phyloP scores from a whole-genome alignment of 2,113 vertebrate species.

The Anser cygnoides region DNA sequence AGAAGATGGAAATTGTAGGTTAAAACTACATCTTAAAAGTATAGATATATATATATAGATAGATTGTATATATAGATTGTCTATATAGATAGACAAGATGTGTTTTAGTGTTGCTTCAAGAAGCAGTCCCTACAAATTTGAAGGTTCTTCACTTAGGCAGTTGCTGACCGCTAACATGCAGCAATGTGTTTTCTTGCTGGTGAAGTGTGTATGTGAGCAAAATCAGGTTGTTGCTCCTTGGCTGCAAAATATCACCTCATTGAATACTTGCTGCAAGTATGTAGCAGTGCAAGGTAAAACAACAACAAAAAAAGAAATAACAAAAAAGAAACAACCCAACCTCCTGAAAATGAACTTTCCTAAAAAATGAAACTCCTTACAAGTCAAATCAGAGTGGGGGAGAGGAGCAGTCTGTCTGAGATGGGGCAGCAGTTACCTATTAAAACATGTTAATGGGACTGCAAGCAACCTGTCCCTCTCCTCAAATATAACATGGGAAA shows the following conservation, averaged over 20 bases:
- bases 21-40: not conserved
- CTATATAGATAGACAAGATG: not conserved
- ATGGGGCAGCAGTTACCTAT: not conserved
- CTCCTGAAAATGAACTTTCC: not conserved
- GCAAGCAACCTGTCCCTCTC: not conserved
- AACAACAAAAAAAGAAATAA: not conserved
- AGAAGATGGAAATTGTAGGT: not conserved
- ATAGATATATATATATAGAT: too few relatives aligned
- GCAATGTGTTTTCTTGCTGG: not conserved
- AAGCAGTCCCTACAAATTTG: not conserved
- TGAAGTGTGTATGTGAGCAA: rapidly evolving
- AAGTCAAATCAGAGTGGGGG: not conserved
- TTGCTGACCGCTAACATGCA: rapidly evolving
- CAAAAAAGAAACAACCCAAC: not conserved
- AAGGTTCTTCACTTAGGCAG: not conserved
- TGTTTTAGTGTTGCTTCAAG: not conserved
- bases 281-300: not conserved
- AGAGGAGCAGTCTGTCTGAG: not conserved
- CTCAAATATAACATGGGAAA: not conserved
- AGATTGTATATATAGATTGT: too few relatives aligned
- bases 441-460: not conserved
- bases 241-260: not conserved
- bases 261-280: not conserved
- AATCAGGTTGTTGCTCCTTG: not conserved
- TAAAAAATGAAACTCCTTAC: not conserved